Base-by-base conservation (phyloP, 2,113 vertebrate genomes). In the Pongo abelii region DNA sequence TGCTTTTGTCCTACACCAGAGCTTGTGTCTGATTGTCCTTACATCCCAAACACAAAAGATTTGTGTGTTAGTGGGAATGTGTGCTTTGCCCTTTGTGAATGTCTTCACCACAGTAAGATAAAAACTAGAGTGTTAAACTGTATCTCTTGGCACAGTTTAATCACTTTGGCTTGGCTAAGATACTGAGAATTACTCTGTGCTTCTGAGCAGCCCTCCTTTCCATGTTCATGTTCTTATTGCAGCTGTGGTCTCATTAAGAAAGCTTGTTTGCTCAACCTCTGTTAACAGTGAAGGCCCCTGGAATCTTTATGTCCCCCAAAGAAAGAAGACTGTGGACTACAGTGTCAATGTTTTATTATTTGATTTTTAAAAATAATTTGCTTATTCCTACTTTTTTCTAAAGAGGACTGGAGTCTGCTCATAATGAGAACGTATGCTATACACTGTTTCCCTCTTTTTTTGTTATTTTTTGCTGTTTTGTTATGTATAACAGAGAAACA, bases 401-500 rank as follows among this genome's bases (percentile, higher is more conserved):
- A 70, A 95, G 84, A 85, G 48, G 25, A 72, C 16, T 92, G 10
- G 48, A 61, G 6, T 89, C 48, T 85, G 57, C 14, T 80, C 38
- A 59, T 16, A 52, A 2, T 70, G 17, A 75, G 23, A 55, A 61
- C 17, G 48, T 57, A 17, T 84, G 30, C 20, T 75, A 22, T 30
- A 57, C 18, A n/a, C 55, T 48, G 6, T 32, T 61, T 30, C 20
- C 12, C 23, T 77, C 18, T 55, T n/a, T 61, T 35, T 85, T 46
- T 83, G 40, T 55, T 91, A 89, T 77, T 74, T 40, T 81, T 91
- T 70, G 22, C 46, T 78, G 88, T 97, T 59, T 12, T 59, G 5
- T 84, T 91, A 67, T 79, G 91, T 70, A 12, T 55, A 94, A 48
- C 3, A 38, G n/a, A 90, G 35, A 95, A 93, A 81, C 27, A 69